A percentile compares a stretch with the other conserved stretches of the same genome.
These are phyloP conservation scores for Polylopha cassiicola DNA, from an alignment of 2,888 invertebrate genomes.

Conservation along the genomic window DNA sequence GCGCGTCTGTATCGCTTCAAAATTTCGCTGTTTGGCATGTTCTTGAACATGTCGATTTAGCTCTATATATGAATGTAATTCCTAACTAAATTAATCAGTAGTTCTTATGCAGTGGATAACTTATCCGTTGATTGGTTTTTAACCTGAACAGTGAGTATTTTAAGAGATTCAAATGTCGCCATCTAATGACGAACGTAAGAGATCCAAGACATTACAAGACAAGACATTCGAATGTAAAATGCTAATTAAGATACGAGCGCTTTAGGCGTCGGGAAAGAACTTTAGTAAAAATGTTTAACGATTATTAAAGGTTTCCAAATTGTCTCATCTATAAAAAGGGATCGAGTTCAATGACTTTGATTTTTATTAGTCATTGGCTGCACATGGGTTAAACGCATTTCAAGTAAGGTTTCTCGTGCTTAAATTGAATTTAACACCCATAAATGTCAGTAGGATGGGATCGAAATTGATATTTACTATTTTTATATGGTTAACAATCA, in stretches of 20 bases:
- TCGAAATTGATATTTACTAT: no score
- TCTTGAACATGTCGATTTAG: no score
- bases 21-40: no score
- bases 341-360: slow-evolving; percentile 15
- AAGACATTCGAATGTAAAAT: slow-evolving; percentile 1
- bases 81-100: no score
- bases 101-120: no score
- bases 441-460: no score
- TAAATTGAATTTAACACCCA: slow-evolving; percentile 6
- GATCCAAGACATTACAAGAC: not conserved
- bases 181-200: not conserved
- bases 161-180: slow-evolving; percentile 3
- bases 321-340: slow-evolving; percentile 3
- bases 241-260: not conserved
- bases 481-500: no score
- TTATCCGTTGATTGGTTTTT: no score
- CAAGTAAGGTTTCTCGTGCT: slow-evolving; percentile 2
- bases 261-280: slow-evolving; percentile 5
- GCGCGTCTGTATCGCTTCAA: no score
- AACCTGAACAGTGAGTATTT: no score
- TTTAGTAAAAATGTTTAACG: slow-evolving; percentile 2
- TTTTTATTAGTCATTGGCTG: slow-evolving; percentile 9
- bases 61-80: no score
- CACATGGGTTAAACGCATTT: slow-evolving; percentile 6
- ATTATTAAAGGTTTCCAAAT: slow-evolving; percentile 1